These are phyloP conservation scores for Heloderma charlesbogerti DNA, from an alignment of 2,113 vertebrate genomes.

Conservation along the genomic window DNA sequence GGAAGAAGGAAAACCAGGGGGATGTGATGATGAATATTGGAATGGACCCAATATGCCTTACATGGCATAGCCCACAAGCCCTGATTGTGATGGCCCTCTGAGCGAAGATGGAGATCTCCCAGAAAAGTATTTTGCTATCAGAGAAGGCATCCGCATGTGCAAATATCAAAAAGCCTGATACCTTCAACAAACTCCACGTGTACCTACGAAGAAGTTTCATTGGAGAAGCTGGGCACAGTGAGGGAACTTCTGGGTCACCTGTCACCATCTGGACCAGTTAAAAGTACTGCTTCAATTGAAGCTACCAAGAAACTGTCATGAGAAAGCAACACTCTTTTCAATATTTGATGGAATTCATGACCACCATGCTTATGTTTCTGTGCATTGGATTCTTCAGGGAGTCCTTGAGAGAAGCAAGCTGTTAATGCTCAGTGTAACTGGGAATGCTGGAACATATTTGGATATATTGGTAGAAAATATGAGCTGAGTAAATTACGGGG, in stretches of 20 bases:
- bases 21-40: no score
- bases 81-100: slow-evolving; percentile 92
- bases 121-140: slow-evolving; percentile 89
- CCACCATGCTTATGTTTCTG: slow-evolving; percentile 86
- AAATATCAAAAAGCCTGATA: slow-evolving; percentile 85
- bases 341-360: slow-evolving; percentile 85
- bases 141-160: slow-evolving; percentile 89
- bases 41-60: slow-evolving; percentile 88
- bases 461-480: slow-evolving; percentile 95
- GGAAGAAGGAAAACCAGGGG: no score
- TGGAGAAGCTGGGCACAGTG: slow-evolving; percentile 87
- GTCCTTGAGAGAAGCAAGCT: slow-evolving; percentile 83
- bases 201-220: slow-evolving; percentile 84
- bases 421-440: slow-evolving; percentile 82
- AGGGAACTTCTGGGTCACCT: slow-evolving; percentile 77
- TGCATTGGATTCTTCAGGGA: slow-evolving; percentile 85
- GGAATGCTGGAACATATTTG: slow-evolving; percentile 85
- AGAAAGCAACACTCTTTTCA: slow-evolving; percentile 79
- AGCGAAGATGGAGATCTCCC: slow-evolving; percentile 94
- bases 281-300: slow-evolving; percentile 89
- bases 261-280: slow-evolving; percentile 83
- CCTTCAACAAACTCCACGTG: slow-evolving; percentile 93
- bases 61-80: slow-evolving; percentile 89
- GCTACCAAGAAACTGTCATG: slow-evolving; percentile 81
- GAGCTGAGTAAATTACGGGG: slow-evolving; percentile 92